These are phyloP conservation scores for Machimus atricapillus DNA, from an alignment of 2,888 invertebrate genomes.

Conservation along the genomic window DNA sequence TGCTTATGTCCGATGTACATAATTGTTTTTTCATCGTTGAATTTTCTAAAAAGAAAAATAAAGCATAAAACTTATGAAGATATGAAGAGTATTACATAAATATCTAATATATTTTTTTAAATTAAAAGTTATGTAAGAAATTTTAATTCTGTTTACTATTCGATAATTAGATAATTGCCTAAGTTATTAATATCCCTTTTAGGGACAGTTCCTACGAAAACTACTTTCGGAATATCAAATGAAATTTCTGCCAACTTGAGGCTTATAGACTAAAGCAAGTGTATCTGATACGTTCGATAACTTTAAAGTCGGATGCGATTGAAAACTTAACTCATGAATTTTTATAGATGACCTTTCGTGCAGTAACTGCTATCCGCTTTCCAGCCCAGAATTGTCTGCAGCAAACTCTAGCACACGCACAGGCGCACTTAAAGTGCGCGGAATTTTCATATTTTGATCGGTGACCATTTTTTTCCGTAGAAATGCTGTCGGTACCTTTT, in stretches of 20 bases:
- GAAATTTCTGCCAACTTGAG: background rate
- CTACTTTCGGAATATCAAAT: background rate
- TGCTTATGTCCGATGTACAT: no score
- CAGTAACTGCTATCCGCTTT: background rate
- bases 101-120: background rate
- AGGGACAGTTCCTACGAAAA: background rate
- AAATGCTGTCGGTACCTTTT: background rate
- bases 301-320: background rate
- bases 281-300: background rate
- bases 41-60: no score
- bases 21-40: no score
- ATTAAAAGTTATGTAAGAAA: background rate
- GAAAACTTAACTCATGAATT: background rate
- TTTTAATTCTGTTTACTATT: background rate
- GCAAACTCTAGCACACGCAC: background rate
- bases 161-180: background rate
- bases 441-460: constrained; percentile 9
- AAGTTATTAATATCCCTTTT: background rate
- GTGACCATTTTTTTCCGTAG: background rate
- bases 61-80: no score
- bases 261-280: background rate
- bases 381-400: background rate
- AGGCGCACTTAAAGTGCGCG: background rate
- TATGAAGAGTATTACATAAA: background rate
- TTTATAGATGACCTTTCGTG: background rate